These are phyloP conservation scores for Helicoverpa zea DNA, from an alignment of 1,140 invertebrate genomes.

Conservation along the genomic window DNA sequence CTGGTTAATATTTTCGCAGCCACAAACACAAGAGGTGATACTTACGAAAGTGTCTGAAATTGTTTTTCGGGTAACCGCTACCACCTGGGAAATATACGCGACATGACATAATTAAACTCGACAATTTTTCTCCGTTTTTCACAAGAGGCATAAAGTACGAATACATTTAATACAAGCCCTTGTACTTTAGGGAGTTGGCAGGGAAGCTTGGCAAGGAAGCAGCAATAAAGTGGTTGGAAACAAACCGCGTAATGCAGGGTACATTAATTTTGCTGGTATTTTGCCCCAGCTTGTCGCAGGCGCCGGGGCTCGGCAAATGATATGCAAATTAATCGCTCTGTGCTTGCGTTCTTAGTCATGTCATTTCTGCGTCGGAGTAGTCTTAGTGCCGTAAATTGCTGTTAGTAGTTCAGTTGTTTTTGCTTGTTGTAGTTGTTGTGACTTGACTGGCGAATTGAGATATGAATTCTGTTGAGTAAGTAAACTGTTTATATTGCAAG, in stretches of 20 bases:
- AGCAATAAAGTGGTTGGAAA: conserved; percentile 19
- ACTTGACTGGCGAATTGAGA: neutral
- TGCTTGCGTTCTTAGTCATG: conserved; percentile 32
- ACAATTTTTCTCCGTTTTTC: neutral
- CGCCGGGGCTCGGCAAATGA: conserved; percentile 35
- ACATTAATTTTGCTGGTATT: conserved; percentile 42
- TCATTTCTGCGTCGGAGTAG: conserved; percentile 25
- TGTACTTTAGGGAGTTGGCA: conserved; percentile 25
- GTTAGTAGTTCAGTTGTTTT: conserved; percentile 24
- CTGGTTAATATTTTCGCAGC: conserved; percentile 19
- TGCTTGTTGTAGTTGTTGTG: neutral
- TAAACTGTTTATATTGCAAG: too few species aligned
- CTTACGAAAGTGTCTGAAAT: conserved; percentile 24
- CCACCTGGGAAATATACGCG: conserved; percentile 21
- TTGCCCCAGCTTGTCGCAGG: conserved; percentile 21
- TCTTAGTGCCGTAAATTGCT: conserved; percentile 39
- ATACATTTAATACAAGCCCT: conserved; percentile 18
- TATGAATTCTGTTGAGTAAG: neutral
- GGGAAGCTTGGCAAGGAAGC: conserved; percentile 4
- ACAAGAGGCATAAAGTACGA: neutral
- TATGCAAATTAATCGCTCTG: conserved; percentile 46
- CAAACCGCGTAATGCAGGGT: conserved; percentile 36
- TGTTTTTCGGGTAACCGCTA: conserved; percentile 15
- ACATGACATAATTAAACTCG: neutral
- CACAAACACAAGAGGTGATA: conserved; percentile 1